These are phyloP conservation scores for Drosophila emarginata DNA, from an alignment of 2,888 invertebrate genomes.

Conservation along the genomic window DNA sequence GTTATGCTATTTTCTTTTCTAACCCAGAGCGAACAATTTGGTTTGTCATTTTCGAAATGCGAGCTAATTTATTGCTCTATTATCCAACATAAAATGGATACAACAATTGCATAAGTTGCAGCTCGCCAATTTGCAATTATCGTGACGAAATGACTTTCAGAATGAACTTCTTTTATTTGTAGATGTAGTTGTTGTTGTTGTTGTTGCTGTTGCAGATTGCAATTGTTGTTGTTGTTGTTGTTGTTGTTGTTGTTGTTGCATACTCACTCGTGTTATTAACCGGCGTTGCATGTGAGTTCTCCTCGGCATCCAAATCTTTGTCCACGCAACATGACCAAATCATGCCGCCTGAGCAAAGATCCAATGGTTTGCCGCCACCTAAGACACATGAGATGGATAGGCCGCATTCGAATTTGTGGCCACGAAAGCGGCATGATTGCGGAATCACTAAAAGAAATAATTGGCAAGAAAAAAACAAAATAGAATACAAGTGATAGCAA, in stretches of 20 bases:
- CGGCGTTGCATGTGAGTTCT: conserved; percentile 84
- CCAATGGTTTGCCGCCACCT: conserved; percentile 93
- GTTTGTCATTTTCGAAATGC: conserved; percentile 74
- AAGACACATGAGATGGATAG: conserved; percentile 95
- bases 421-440: conserved; percentile 92
- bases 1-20: conserved; percentile 29
- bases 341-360: conserved; percentile 95
- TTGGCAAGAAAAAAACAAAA: not conserved
- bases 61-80: conserved; percentile 74
- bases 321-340: conserved; percentile 97
- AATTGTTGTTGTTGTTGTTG: conserved; percentile 6
- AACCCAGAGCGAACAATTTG: conserved; percentile 59
- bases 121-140: conserved; percentile 70
- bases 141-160: conserved; percentile 31
- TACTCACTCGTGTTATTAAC: conserved; percentile 95
- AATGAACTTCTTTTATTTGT: conserved; percentile 31
- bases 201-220: conserved; percentile 18
- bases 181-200: conserved; percentile 20
- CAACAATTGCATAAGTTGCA: conserved; percentile 72
- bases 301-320: conserved; percentile 85
- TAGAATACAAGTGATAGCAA: conserved; percentile 17
- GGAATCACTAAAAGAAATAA: conserved; percentile 90
- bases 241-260: conserved; percentile 11
- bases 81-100: conserved; percentile 35
- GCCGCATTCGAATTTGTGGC: conserved; percentile 93